These are phyloP conservation scores for Centroberyx gerrardi DNA, from an alignment of 2,797 vertebrate genomes.

Conservation along the genomic window DNA sequence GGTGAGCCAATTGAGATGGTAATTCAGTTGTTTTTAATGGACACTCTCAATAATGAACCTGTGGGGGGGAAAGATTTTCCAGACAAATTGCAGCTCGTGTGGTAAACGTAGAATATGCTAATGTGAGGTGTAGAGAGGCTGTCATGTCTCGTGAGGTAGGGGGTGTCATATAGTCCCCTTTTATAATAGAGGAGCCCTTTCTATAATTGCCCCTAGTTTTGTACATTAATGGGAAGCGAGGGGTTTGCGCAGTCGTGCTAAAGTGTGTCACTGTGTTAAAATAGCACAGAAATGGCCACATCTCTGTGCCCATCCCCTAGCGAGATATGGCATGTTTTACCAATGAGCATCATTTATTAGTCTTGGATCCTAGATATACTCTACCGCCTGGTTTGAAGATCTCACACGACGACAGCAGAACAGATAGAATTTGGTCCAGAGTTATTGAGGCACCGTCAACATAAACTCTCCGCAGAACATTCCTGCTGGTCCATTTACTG, in stretches of 20 bases:
- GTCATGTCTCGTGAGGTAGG: conserved; percentile 60
- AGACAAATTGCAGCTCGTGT: conserved; percentile 82
- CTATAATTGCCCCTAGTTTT: conserved; percentile 74
- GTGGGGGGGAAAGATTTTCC: conserved; percentile 69
- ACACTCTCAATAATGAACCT: conserved; percentile 81
- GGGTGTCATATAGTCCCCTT: conserved; percentile 56
- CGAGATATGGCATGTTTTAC: conserved; percentile 30
- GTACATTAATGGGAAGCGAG: conserved; percentile 62
- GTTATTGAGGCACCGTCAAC: conserved; percentile 32
- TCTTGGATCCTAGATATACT: conserved; percentile 34
- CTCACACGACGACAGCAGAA: conserved; percentile 41
- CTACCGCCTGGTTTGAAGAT: conserved; percentile 33
- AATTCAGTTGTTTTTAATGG: conserved; percentile 86
- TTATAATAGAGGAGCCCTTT: conserved; percentile 64
- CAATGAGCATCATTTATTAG: conserved; percentile 48
- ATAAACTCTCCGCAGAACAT: conserved; percentile 43
- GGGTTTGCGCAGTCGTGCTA: conserved; percentile 31
- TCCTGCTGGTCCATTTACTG: conserved; percentile 50
- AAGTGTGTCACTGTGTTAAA: conserved; percentile 60
- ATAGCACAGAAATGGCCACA: conserved; percentile 35
- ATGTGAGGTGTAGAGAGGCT: conserved; percentile 71
- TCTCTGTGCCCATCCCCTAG: conserved; percentile 21
- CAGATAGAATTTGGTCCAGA: conserved; percentile 51
- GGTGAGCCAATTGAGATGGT: conserved; percentile 81
- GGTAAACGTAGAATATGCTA: conserved; percentile 81